phyloP scores from a whole-genome alignment of 2,888 invertebrate genomes.

The Campoplex nolae region DNA sequence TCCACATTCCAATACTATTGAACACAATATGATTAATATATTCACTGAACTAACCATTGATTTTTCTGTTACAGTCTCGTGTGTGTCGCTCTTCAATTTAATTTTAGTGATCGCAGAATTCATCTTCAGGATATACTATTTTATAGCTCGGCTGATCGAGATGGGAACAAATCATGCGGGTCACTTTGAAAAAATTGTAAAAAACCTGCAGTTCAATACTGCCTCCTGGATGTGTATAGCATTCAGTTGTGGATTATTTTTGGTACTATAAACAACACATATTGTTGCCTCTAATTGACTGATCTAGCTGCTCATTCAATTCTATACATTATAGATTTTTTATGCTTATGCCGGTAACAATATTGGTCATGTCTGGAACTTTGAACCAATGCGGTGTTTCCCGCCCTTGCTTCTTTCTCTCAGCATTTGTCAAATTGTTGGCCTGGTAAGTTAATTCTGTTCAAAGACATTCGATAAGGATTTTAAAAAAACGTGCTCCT shows the following conservation, averaged over 20 bases:
- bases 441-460: slow-evolving; percentile 50
- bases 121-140: slow-evolving; percentile 35
- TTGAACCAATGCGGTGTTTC: slow-evolving; percentile 35
- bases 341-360: slow-evolving; percentile 22
- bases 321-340: slow-evolving; percentile 34
- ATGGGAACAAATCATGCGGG: slow-evolving; percentile 37
- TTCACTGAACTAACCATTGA: background rate
- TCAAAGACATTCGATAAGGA: background rate
- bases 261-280: slow-evolving; percentile 25
- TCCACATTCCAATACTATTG: background rate
- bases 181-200: slow-evolving; percentile 35
- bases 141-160: slow-evolving; percentile 30
- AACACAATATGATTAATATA: background rate
- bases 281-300: background rate
- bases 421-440: slow-evolving; percentile 38
- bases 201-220: slow-evolving; percentile 51
- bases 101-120: slow-evolving; percentile 41
- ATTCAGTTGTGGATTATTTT: slow-evolving; percentile 28
- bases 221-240: slow-evolving; percentile 36
- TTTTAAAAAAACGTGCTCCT: no score
- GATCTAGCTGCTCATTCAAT: background rate
- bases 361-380: slow-evolving; percentile 40
- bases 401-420: slow-evolving; percentile 44
- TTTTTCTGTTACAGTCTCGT: slow-evolving; percentile 30
- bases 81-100: slow-evolving; percentile 29